These are phyloP conservation scores for Molanna angustata DNA, from an alignment of 2,888 invertebrate species.

Conservation along the genomic window DNA sequence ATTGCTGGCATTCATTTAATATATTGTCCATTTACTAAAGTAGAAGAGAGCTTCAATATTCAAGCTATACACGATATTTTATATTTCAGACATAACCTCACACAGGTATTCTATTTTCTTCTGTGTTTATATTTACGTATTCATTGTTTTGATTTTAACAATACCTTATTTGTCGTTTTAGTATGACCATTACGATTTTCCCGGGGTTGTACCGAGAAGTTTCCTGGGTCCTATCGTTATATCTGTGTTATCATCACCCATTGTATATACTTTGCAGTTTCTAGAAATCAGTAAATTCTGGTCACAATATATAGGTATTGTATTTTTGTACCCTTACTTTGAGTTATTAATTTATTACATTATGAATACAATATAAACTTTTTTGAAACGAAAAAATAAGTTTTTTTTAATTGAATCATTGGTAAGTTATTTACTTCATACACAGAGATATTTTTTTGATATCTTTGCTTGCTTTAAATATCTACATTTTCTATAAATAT, in stretches of 20 bases:
- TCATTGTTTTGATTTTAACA: too few species aligned
- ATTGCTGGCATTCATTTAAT: conserved; percentile 77
- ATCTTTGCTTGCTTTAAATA: too few species aligned
- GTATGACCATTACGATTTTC: conserved; percentile 98
- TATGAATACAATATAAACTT: too few species aligned
- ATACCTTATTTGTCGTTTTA: conserved; percentile 54
- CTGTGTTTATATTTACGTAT: too few species aligned
- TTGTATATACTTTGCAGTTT: conserved; percentile 64
- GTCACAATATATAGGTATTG: conserved; percentile 87
- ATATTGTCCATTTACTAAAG: conserved; percentile 95
- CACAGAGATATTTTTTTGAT: too few species aligned
- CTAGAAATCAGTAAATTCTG: conserved; percentile 78
- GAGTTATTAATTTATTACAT: too few species aligned
- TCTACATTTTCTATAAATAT: too few species aligned
- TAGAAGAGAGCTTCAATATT: conserved; percentile 98
- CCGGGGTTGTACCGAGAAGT: conserved; percentile 95
- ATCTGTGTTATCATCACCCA: conserved; percentile 73
- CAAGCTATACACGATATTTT: conserved; percentile 98
- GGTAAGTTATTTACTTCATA: too few species aligned
- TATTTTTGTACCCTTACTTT: too few species aligned
- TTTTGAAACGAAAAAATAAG: too few species aligned
- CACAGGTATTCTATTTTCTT: conserved; percentile 74
- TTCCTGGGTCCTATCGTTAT: conserved; percentile 90
- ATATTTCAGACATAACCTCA: conserved; percentile 79
- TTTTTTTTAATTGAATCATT: too few species aligned